phyloP scores from a whole-genome alignment of 2,113 vertebrate species.

The Bolborhynchus lineola region DNA sequence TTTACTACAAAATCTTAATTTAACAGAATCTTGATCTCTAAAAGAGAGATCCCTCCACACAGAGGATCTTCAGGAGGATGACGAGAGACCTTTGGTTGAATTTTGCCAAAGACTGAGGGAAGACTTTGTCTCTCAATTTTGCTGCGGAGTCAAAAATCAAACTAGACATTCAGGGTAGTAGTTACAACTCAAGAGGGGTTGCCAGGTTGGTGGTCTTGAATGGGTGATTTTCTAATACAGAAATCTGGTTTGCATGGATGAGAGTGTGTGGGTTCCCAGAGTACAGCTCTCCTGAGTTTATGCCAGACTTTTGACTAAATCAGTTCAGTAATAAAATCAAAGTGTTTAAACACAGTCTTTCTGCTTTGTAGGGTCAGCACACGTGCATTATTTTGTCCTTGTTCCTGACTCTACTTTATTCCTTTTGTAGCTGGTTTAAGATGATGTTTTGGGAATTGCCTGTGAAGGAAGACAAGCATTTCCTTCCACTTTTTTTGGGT shows the following conservation, averaged over 20 bases:
- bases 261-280: neutral
- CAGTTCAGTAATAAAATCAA: conserved; percentile 17
- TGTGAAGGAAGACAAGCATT: neutral
- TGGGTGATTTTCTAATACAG: neutral
- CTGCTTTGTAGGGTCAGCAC: neutral
- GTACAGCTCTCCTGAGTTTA: neutral
- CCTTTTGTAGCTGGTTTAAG: neutral
- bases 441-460: neutral
- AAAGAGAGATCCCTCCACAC: neutral
- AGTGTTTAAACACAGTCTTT: neutral
- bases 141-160: neutral
- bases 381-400: neutral
- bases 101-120: neutral
- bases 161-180: neutral
- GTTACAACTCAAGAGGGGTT: neutral
- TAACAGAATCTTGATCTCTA: neutral
- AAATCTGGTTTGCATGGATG: neutral
- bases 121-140: neutral
- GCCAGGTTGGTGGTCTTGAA: neutral
- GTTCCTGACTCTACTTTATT: neutral
- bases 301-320: neutral
- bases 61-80: neutral
- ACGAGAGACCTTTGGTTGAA: neutral
- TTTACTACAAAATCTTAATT: neutral
- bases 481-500: neutral